Percentiles rank a stretch among this genome's conserved stretches.
These are phyloP conservation scores for Lampris megalopsis DNA, from an alignment of 2,113 vertebrate genomes.

Conservation along the genomic window DNA sequence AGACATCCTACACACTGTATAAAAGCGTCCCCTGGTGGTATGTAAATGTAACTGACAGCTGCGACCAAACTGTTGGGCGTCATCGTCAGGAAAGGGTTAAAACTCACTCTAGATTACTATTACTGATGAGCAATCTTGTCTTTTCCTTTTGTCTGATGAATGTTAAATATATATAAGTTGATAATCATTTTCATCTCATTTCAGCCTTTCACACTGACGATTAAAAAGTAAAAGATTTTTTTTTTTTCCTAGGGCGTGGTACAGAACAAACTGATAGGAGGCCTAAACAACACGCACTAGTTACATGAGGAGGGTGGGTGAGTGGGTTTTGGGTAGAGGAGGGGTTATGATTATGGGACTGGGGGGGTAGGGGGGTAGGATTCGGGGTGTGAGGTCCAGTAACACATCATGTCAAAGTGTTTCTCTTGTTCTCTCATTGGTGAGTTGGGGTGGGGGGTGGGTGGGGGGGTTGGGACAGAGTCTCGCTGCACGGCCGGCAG, in stretches of 20 bases:
- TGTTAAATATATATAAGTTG: slow-evolving; percentile 79
- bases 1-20: neutral
- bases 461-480: slow-evolving; percentile 32
- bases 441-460: slow-evolving; percentile 21
- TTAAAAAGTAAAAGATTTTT: slow-evolving; percentile 60
- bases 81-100: slow-evolving; percentile 78
- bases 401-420: slow-evolving; percentile 63
- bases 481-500: slow-evolving; percentile 39
- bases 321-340: neutral
- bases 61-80: neutral
- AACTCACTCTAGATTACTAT: slow-evolving; percentile 66
- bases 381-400: slow-evolving; percentile 58
- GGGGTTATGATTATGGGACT: neutral
- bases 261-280: slow-evolving; percentile 75
- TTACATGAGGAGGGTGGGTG: slow-evolving; percentile 45
- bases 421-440: slow-evolving; percentile 58
- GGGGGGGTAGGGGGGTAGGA: neutral
- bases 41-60: slow-evolving; percentile 16
- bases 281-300: slow-evolving; percentile 84
- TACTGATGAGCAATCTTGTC: slow-evolving; percentile 67
- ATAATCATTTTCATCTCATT: slow-evolving; percentile 65
- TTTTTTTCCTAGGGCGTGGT: slow-evolving; percentile 60
- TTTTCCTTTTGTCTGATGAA: slow-evolving; percentile 65
- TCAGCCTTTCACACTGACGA: slow-evolving; percentile 72
- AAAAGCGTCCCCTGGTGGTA: slow-evolving; percentile 53